Base-by-base conservation (phyloP, 2,888 invertebrate species). In the Nephrocerus scutellatus region DNA sequence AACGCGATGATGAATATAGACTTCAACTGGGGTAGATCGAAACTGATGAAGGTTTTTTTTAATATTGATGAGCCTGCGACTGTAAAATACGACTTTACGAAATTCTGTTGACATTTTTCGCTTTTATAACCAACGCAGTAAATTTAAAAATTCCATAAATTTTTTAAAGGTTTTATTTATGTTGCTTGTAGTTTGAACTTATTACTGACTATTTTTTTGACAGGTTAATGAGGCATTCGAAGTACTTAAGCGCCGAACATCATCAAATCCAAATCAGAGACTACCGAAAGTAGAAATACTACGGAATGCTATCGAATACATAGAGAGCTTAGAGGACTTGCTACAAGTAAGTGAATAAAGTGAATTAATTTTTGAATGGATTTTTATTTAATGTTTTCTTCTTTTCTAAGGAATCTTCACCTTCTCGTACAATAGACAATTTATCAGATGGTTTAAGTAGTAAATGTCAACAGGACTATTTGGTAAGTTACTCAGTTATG, bases 211-310 rank as follows among this genome's bases (percentile, higher is more conserved):
- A 5, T 24, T 10, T 32, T 6, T 35, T 24, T 8, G 14, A 15
- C 66, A 90, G 87, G 95, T 95, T 42, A 98, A 98, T 68, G 97
- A 98, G 68, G 97, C 97, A 1, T 98, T 97, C 66, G 97, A 98
- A 69, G 80, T 90, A 45, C 71, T 98, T 24, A 88, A 97, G 60
- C 76, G 88, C 56, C 73, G 96, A 38, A 93, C 97, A 0, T 87
- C 95, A 56, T 86, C 90, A 40, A 92, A 91, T 71, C 96, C 96
- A 2, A 93, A 90, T 60, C 97, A 97, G 57, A 74, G 97, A 37
- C 73, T 98, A 54, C 96, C 97, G 2, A 98, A 98, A 73, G 85
- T 98, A 47, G 97, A 98, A 70, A 97, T 98, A 50, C 74, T 98
- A 23, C 74, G 96, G 46, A 93, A 93, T 54, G 97, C 97, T 25